Evolutionary conservation across 2,113 vertebrate species (phyloP), one percentile per base, ranked within the genome.

Genomic region (Neolamprologus variostigma): DNA sequence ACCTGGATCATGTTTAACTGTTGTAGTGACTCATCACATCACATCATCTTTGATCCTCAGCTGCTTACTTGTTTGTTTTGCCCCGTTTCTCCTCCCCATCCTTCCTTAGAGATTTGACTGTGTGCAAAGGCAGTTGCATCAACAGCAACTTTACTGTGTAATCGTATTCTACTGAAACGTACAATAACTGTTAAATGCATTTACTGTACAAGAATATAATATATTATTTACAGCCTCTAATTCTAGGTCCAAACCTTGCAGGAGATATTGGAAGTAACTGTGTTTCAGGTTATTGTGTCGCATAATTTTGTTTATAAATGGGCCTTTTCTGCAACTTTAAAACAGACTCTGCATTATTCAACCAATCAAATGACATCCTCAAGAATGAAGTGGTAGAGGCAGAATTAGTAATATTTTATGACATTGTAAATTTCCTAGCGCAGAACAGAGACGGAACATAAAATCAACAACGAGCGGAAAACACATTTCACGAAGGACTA

Each of bases 51-150:
- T 88, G 79, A 92, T 92, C 91, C 40, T 87, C 81, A 42, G 76
- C 54, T 84, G 83, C 86, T 89, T 88, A 13, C 90, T 83, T 84
- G 80, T 90, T 88, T 88, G 71, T 81, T 89, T 66, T 45, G 21
- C 47, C 57, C 71, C 28, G 3, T 45, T 54, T 82, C 28, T 35
- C 76, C 11, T 26, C 17, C 10, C 40, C 45, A 3, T 35, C 84
- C 31, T 3, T 87, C 84, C 84, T 51, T 13, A 35, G 88, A 92
- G 88, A 71, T 59, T 53, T 82, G 26, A 63, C 53, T 42, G 73
- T 51, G 71, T 81, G 42, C 8, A 50, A 86, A 84, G 80, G 55
- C 73, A 57, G 76, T 47, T 54, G 76, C 73, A 82, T 81, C 71
- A 40, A 59, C 83, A 87, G 81, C 53, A 16, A 73, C 11, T 83